Base-by-base conservation (phyloP, 2,113 vertebrate species). In the Hiodon tergisus region DNA sequence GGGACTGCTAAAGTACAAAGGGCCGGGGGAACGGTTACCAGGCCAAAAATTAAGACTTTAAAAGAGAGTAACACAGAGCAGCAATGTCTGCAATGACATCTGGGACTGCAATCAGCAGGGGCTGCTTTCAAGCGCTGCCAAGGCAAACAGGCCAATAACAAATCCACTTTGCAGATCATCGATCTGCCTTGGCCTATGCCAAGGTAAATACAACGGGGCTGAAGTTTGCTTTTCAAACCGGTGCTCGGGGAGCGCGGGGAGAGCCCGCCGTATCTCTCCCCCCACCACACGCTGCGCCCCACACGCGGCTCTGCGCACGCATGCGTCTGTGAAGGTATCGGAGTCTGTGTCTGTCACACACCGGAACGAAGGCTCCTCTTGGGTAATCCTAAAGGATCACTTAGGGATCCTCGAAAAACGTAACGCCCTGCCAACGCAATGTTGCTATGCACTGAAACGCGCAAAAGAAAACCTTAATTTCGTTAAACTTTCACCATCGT, bases 91-190 rank as follows among this genome's bases (percentile, higher is more conserved):
- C 93, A 92, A 89, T 89, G 94, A 97, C 96, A 99, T 99, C 95
- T 99, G 96, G 94, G 93, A 92, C 94, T 94, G 92, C 89, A 98
- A 98, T 98, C 94, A 96, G 94, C 85, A 88, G 89, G 90, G 89
- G 90, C 90, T 87, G 84, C 95, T 98, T 98, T 99, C 91, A 98
- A 96, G 93, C 90, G 84, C 90, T 94, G 97, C 97, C 97, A 99
- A 99, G 95, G 94, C 94, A 96, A 98, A 98, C 95, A 97, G 91
- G 90, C 93, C 94, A 96, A 96, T 96, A 97, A 95, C 95, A 95
- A 97, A 97, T 96, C 93, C 94, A 98, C 96, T 98, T 96, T 96
- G 92, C 95, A 97, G 94, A 95, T 94, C 96, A 98, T 98, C 94
- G 95, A 97, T 98, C 96, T 94, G 90, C 85, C 81, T 86, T 78